Conservation (phyloP, 2,888 invertebrate genomes). For the Bellardia bayeri region DNA sequence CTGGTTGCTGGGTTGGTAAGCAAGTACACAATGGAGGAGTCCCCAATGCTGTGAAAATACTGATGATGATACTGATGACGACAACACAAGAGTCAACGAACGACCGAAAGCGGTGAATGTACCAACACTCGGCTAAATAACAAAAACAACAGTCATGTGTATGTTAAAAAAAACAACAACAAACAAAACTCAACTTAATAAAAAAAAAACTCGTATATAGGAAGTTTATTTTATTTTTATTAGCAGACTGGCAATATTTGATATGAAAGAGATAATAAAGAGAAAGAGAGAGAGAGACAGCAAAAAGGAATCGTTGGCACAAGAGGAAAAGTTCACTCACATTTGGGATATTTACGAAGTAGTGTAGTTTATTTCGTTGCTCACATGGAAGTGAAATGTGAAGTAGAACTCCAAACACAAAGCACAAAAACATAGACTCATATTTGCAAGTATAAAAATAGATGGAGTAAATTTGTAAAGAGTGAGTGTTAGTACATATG, state of each 20-base stretch:
- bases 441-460: conserved; percentile 52
- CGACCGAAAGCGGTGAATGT: conserved; percentile 72
- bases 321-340: conserved; percentile 33
- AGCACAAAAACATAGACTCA: not conserved
- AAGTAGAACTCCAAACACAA: conserved; percentile 42
- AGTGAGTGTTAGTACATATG: conserved; percentile 23
- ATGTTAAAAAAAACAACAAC: not conserved
- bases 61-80: conserved; percentile 30
- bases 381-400: conserved; percentile 57
- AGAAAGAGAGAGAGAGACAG: not conserved
- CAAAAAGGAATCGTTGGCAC: conserved; percentile 2
- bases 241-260: conserved; percentile 46
- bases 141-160: conserved; percentile 39
- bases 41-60: conserved; percentile 59
- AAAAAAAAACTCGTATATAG: conserved; percentile 55
- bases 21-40: conserved; percentile 61
- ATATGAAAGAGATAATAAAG: not conserved
- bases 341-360: not conserved
- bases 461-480: conserved; percentile 49
- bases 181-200: not conserved
- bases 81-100: conserved; percentile 70
- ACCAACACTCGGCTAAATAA: conserved; percentile 60
- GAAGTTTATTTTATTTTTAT: conserved; percentile 65
- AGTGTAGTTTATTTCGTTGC: not conserved
- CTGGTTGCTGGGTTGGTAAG: conserved; percentile 40